Base-by-base conservation (phyloP, 2,113 vertebrate species). In the Aythya baeri region DNA sequence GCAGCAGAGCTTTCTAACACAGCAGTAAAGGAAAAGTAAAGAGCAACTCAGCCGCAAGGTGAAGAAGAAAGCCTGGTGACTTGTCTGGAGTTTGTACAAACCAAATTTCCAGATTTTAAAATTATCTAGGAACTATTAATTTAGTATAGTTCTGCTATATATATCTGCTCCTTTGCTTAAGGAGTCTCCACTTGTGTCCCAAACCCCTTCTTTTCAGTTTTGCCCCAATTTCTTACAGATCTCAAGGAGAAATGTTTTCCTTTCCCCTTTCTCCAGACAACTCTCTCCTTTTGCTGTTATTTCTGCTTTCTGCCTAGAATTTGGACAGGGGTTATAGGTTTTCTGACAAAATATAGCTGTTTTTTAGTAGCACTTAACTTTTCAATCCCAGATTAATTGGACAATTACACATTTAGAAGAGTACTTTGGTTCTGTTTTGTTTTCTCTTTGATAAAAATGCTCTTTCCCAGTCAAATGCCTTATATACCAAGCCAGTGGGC, bases 391-490 rank as follows among this genome's bases (percentile, higher is more conserved):
- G 36, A 80, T 96, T 96, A 97, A 95, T 49, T 79, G 52, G 46
- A 83, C 82, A 90, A 46, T 68, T 8, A 1, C 73, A 71, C 66
- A 79, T 43, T 44, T 83, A 70, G 52, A 89, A 88, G 74, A 83
- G 11, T 32, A 9, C 4, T 66, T 94, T 89, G 91, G 58, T 88
- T 43, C 46, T 27, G 11, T 88, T 43, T 52, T 41, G 17, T 29
- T 63, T 41, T 65, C 9, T 41, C 27, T 6, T 63, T 49, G 38
- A 78, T 57, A 91, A 85, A 95, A 96, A 84, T 11, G 7, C 67
- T 68, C 25, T 29, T 97, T 97, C 93, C 49, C 52, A 80, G 25
- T 88, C 67, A 95, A 80, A 93, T 80, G 68, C 73, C 13, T 88
- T 83, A 17, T 26, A 63, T n/a, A 80, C 63, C 52, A 67, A 91